A percentile compares a stretch with the other conserved stretches of the same genome.
phyloP scores from a whole-genome alignment of 2,113 vertebrate species.

The Numida meleagris region DNA sequence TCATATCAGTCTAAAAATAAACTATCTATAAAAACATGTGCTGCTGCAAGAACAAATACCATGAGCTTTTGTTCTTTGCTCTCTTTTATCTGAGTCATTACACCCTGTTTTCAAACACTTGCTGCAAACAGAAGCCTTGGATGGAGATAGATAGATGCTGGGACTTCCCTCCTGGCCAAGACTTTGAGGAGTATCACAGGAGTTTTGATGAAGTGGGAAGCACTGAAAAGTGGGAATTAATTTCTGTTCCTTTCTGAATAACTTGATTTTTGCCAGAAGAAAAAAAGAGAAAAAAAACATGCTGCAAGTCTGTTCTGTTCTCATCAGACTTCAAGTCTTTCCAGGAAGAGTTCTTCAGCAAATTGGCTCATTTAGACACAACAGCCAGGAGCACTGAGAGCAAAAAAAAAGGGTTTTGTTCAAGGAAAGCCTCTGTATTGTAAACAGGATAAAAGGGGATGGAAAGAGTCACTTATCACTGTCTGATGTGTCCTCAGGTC shows the following conservation, averaged over 20 bases:
- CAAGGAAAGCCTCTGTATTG: constrained; percentile 82
- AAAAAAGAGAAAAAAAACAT: not conserved
- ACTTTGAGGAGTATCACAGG: not conserved
- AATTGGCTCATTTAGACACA: constrained; percentile 79
- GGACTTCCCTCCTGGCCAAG: constrained; percentile 25
- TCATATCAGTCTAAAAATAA: not conserved
- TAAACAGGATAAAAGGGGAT: constrained; percentile 85
- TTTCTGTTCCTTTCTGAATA: constrained; percentile 25
- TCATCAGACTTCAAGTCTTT: constrained; percentile 38
- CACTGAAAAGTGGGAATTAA: not conserved
- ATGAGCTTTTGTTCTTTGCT: not conserved
- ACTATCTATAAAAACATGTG: not conserved
- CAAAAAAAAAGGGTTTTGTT: constrained; percentile 61
- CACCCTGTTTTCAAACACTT: not conserved
- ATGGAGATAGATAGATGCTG: not conserved
- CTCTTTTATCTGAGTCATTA: not conserved
- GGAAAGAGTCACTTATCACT: constrained; percentile 78
- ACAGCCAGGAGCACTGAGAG: constrained; percentile 76
- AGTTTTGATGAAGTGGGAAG: not conserved
- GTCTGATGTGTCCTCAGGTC: constrained; percentile 81
- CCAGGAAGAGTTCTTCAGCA: constrained; percentile 66
- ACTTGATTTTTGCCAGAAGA: constrained; percentile 20
- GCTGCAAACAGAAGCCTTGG: not conserved
- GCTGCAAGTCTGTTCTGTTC: not conserved
- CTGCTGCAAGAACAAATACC: not conserved